Evolutionary conservation across 2,113 vertebrate genomes (phyloP), one percentile per base, ranked within the genome.

Genomic region (Taurulus bubalis): DNA sequence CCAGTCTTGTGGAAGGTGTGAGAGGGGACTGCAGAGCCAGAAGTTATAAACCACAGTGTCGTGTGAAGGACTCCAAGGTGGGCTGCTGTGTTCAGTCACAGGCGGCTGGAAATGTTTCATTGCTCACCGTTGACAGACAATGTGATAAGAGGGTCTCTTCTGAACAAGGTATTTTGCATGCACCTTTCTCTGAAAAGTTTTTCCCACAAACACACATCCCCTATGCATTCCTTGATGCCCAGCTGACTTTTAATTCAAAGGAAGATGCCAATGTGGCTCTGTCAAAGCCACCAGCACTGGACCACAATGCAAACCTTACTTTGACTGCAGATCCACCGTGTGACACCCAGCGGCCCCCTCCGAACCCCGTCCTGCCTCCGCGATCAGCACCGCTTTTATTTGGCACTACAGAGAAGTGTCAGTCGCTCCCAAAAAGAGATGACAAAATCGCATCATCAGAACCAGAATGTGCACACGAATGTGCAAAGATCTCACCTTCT

Each of bases 291-390:
- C 28, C 85, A 40, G 36, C 30, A 22, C 64, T 92, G 30, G 93
- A 95, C 75, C 87, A 85, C 64, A 94, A 94, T 71, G 75, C 89
- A 32, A 94, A 93, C 58, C 4, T 87, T 22, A 71, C 64, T 69
- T 76, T 87, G 22, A 28, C 67, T 63, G 24, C 77, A 32, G 80
- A 88, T 24, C 7, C 71, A 0, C 30, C 10, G 20, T 56, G 64
- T 78, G 66, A 85, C 28, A 10, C 18, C 20, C 55, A 75, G 32
- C 30, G 22, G 22, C 47, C 32, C 6, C 56, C 63, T 63, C 15
- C 0, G 0, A 77, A 42, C 30, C 16, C 71, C 1, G 3, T 56
- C 2, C 30, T 38, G 56, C 42, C 67, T 14, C 47, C 60, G 2
- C 83, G 36, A n/a, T 70, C 84, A 14, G 5, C 22, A 26, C 66